Conservation (phyloP, 1,140 invertebrate species). For the Globodera rostochiensis region DNA sequence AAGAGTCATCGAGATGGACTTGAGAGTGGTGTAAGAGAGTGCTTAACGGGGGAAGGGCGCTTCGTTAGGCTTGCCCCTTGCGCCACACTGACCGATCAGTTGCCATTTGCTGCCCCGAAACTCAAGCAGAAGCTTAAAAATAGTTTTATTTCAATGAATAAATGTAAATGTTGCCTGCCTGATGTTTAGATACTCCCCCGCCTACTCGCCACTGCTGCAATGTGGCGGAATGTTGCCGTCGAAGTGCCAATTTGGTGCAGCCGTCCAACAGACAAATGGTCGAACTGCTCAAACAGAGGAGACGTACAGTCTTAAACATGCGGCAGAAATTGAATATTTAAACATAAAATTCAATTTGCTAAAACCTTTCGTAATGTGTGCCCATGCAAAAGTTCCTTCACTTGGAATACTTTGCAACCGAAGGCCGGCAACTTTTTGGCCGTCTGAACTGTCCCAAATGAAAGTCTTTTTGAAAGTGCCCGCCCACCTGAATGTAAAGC, state of each 20-base stretch:
- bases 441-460: slow-evolving; percentile 43
- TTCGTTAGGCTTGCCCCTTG: not conserved
- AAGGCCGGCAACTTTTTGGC: slow-evolving; percentile 72
- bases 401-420: slow-evolving; percentile 74
- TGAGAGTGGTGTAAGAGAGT: slow-evolving; percentile 68
- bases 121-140: slow-evolving; percentile 70
- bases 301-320: slow-evolving; percentile 69
- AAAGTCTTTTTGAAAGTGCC: not conserved
- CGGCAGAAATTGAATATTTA: not conserved
- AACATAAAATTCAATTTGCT: too few relatives aligned
- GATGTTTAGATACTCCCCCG: slow-evolving; percentile 73
- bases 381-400: slow-evolving; percentile 74
- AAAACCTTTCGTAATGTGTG: slow-evolving; percentile 74
- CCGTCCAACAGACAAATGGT: slow-evolving; percentile 74
- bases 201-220: slow-evolving; percentile 74
- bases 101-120: slow-evolving; percentile 74
- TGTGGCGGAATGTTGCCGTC: slow-evolving; percentile 72
- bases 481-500: slow-evolving; percentile 74
- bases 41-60: slow-evolving; percentile 55
- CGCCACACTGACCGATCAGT: slow-evolving; percentile 56
- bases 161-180: slow-evolving; percentile 41
- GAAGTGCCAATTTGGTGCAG: slow-evolving; percentile 72
- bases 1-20: slow-evolving; percentile 69
- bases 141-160: not conserved
- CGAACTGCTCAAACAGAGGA: slow-evolving; percentile 72